A percentile compares a stretch with the other conserved stretches of the same genome.
Evolutionary conservation across 1,140 invertebrate species (phyloP).

Genomic region (Sinella curviseta): DNA sequence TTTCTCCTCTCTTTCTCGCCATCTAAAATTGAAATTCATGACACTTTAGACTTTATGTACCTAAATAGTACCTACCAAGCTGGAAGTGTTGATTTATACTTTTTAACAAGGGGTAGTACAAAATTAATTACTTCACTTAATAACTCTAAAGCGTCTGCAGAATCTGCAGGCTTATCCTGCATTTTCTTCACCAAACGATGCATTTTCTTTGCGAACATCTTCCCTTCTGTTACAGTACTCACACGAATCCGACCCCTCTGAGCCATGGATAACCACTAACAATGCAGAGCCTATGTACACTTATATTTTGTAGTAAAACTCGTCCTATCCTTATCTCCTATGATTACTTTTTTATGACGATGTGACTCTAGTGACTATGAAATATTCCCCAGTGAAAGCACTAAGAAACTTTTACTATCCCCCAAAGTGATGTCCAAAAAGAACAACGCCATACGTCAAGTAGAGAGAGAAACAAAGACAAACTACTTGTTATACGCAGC

Average conservation of each 20-base stretch:
- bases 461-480: too few species aligned
- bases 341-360: too few species aligned
- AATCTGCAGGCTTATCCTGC: background rate
- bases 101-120: too few species aligned
- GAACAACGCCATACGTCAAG: too few species aligned
- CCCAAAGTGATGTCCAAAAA: too few species aligned
- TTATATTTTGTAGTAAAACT: too few species aligned
- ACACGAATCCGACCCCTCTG: background rate
- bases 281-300: too few species aligned
- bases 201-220: conserved; percentile 12
- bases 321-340: background rate
- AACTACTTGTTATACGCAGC: too few species aligned
- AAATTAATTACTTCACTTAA: conserved; percentile 3
- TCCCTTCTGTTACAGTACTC: background rate
- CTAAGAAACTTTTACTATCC: too few species aligned
- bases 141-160: background rate
- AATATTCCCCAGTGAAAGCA: too few species aligned
- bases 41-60: conserved; percentile 3
- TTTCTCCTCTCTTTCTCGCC: conserved; percentile 68
- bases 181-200: conserved; percentile 14
- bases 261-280: background rate
- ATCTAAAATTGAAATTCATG: conserved; percentile 3
- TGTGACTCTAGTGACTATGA: too few species aligned
- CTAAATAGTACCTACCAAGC: too few species aligned
- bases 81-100: background rate